phyloP scores from a whole-genome alignment of 2,113 vertebrate species.

The Xiphophorus hellerii region DNA sequence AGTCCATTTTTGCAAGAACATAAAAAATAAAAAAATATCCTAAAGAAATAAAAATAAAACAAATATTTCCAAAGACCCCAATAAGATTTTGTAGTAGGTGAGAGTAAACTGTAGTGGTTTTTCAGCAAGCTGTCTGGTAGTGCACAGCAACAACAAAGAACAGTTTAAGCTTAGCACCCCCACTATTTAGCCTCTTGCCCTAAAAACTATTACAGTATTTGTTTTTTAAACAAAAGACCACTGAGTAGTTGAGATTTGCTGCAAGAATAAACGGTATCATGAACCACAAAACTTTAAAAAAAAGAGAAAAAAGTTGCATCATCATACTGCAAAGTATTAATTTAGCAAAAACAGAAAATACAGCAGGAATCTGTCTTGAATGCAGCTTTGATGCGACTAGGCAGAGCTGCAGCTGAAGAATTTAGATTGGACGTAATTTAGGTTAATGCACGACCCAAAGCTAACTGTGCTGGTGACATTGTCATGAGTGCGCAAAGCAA shows the following conservation, averaged over 20 bases:
- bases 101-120: background rate
- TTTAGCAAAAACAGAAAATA: constrained; percentile 16
- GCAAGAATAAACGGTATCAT: no score
- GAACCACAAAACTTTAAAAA: no score
- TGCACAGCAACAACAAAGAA: background rate
- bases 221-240: no score
- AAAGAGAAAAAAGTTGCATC: no score
- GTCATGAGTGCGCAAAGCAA: background rate
- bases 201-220: no score
- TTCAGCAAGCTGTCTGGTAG: background rate
- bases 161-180: background rate
- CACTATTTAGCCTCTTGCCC: no score
- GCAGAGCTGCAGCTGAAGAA: constrained; percentile 18
- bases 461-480: constrained; percentile 16
- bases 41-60: background rate
- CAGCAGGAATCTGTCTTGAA: background rate
- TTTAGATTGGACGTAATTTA: constrained; percentile 39
- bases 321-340: background rate
- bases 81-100: background rate
- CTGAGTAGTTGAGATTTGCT: no score
- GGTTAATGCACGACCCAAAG: constrained; percentile 34
- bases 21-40: background rate
- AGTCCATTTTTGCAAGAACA: background rate
- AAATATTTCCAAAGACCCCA: background rate
- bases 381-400: constrained; percentile 11